Base-by-base conservation (phyloP, 2,888 invertebrate genomes). In the Aspidapion aeneum region DNA sequence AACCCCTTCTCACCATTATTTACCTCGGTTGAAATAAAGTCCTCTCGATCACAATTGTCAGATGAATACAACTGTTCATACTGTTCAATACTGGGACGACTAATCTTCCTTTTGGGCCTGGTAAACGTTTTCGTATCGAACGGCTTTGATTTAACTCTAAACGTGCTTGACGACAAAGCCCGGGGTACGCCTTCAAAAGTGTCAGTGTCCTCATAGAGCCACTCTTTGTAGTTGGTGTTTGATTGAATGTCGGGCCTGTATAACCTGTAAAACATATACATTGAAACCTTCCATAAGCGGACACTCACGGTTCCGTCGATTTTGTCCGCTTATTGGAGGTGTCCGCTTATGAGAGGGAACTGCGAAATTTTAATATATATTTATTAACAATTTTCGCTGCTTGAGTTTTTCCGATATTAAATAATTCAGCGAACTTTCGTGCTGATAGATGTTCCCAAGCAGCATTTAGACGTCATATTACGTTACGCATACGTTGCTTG, bases 121-220 rank as follows among this genome's bases (percentile, higher is more conserved):
- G 89, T 89, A 76, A 86, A 90, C 9, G 90, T 90, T 71, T 89
- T 82, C 0, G 88, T 86, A 74, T 90, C 89, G 72, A 89, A 85
- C 66, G 82, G 80, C 83, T 74, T 84, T 81, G 66, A 54, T 35
- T 35, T 35, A 7, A 35, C 3, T 35, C 35, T 35, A 35, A 35
- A 35, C 3, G 35, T 35, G 5, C 5, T 7, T 3, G 7, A 50
- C 21, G 21, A 48, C 35, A 20, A 56, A 55, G 12, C 35, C 35
- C 35, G 3, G 3, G 35, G 35, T 7, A 35, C 12, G 3, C 35
- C 35, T 12, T 35, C 35, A 12, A 35, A 35, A 7, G 35, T 35
- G 35, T 60, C 16, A 18, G 17, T n/a, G 49, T 58, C 55, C n/a
- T 58, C 18, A 18, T 61, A 51, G 18, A 59, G 58, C 62, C 63